Conservation (phyloP, 2,113 vertebrate species). For the Abramis brama region DNA sequence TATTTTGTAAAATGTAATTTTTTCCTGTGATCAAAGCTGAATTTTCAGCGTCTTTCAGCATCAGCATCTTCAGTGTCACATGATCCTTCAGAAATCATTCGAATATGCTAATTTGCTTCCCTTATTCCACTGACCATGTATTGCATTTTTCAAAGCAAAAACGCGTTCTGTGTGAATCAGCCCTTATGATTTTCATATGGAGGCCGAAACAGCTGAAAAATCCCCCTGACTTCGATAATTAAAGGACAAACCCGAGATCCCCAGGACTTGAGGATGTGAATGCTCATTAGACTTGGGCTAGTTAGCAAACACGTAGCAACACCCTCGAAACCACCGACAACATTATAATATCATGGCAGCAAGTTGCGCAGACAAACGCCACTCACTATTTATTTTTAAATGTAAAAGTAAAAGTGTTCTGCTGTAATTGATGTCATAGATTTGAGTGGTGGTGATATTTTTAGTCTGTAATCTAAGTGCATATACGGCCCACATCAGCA, state of each 20-base stretch:
- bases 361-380: neutral
- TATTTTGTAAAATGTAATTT: neutral
- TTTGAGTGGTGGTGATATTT: neutral
- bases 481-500: neutral
- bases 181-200: too few species aligned
- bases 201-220: neutral
- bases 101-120: neutral
- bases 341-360: neutral
- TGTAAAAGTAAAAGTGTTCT: neutral
- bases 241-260: neutral
- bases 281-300: neutral
- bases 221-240: too few species aligned
- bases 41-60: neutral
- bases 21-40: neutral
- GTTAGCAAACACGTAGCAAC: neutral
- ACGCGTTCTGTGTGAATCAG: too few species aligned
- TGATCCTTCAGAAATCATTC: neutral
- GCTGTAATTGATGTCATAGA: slow-evolving; percentile 1
- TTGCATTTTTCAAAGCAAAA: too few species aligned
- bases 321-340: neutral
- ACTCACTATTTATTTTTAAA: neutral
- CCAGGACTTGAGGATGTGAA: neutral
- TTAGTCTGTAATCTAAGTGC: slow-evolving; percentile 1
- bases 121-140: too few species aligned
- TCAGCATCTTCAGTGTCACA: neutral